Evolutionary conservation across 2,888 invertebrate genomes (phyloP), one percentile per base, ranked within the genome.

Genomic region (Blomia tropicalis): DNA sequence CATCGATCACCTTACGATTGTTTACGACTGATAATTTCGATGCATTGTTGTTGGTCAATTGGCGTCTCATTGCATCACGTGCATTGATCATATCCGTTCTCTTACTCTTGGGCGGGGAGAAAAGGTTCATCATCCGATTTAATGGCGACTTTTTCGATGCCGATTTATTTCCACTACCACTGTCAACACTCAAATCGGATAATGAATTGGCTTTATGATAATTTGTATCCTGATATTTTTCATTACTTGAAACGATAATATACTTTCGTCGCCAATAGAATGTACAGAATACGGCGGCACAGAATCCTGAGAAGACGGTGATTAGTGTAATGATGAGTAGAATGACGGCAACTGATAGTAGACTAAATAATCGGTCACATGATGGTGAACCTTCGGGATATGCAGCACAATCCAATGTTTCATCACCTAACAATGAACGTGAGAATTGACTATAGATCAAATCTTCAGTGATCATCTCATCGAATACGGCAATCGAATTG

Each of bases 381-480:
- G 23, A 3, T 2, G 56, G 56, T 25, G 56, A 56, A 11, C 56
- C 56, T 36, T 56, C 56, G 2, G 56, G 56, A 25, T 56, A 56
- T 31, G 14, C n/a, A 14, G 14, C 19, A 36, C 56, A 56, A 25
- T 36, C 36, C 32, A 36, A 22, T 19, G 31, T 31, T 14, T 56
- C 29, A 31, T 56, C 56, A 25, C 31, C 31, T 2, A 56, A 30
- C 17, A 56, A 14, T 2, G 56, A 56, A n/a, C 29, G n/a, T n/a
- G 56, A 14, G 11, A 56, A 56, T 23, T 31, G 11, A 11, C 56
- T 27, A 36, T 56, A 56, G 2, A 56, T 56, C 14, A 56, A 14
- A 17, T 56, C 36, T 2, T 56, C 56, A 14, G n/a, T 56, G 29
- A 56, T 56, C 3, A 56, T 27, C 17, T 56, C 56, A 56, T 56